A percentile compares a stretch with the other conserved stretches of the same genome.
These are phyloP conservation scores for Incurvaria masculella DNA, from an alignment of 2,888 invertebrate species.

Conservation along the genomic window DNA sequence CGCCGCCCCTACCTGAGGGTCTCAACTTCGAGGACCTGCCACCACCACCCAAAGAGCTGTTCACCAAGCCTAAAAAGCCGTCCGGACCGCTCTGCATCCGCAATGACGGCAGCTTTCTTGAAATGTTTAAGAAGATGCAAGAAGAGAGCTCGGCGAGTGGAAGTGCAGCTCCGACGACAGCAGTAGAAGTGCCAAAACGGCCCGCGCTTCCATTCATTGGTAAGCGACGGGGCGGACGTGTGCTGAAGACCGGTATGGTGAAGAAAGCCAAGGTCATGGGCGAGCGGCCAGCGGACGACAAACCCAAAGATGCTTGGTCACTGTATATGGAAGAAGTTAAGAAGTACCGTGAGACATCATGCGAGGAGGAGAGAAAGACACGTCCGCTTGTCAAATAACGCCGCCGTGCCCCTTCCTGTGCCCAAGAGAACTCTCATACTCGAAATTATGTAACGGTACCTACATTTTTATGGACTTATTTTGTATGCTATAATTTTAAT, in stretches of 20 bases:
- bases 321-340: conserved; percentile 92
- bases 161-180: conserved; percentile 28
- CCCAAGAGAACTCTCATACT: too few relatives aligned
- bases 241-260: conserved; percentile 86
- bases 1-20: conserved; percentile 47
- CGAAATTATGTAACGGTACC: too few relatives aligned
- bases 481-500: too few relatives aligned
- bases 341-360: conserved; percentile 87
- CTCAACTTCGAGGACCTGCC: conserved; percentile 44
- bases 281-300: conserved; percentile 59
- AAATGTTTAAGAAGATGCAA: conserved; percentile 90
- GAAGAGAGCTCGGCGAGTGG: conserved; percentile 55
- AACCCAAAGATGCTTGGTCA: conserved; percentile 87
- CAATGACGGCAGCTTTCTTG: conserved; percentile 88
- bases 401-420: too few relatives aligned
- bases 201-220: conserved; percentile 60
- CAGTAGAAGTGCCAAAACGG: conserved; percentile 24
- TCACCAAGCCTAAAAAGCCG: conserved; percentile 22
- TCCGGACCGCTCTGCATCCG: conserved; percentile 63
- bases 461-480: too few relatives aligned
- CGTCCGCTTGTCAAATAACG: conserved; percentile 85
- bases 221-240: conserved; percentile 81
- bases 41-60: conserved; percentile 28
- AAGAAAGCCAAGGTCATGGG: conserved; percentile 72
- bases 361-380: conserved; percentile 88